Evolutionary conservation across 2,797 vertebrate genomes (phyloP).

Genomic region (Benthosema pterotum): DNA sequence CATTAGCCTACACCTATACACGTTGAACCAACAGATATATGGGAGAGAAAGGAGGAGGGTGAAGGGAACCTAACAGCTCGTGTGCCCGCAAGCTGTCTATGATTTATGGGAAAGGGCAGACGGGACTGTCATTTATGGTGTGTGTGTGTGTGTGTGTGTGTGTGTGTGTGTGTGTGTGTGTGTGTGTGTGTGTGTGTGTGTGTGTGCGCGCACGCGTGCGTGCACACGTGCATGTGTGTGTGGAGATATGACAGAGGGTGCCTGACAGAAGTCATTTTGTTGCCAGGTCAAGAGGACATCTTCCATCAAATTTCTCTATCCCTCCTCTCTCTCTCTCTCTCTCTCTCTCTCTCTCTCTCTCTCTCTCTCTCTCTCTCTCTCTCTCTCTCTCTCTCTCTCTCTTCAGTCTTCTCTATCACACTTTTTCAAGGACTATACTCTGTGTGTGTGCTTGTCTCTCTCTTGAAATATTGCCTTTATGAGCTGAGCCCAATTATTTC

Average conservation of each 20-base stretch:
- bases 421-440: too few species aligned
- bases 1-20: too few species aligned
- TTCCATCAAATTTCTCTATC: constrained; percentile 22
- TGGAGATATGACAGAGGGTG: constrained; percentile 12
- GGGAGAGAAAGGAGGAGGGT: neutral
- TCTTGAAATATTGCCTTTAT: too few species aligned
- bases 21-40: neutral
- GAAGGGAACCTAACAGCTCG: neutral
- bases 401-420: too few species aligned
- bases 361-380: too few species aligned
- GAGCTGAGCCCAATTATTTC: too few species aligned
- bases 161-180: constrained; percentile 16
- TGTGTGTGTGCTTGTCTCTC: too few species aligned
- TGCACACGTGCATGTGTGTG: constrained; percentile 14
- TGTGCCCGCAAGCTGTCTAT: neutral
- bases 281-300: constrained; percentile 49
- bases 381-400: too few species aligned
- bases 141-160: constrained; percentile 3
- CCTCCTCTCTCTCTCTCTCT: constrained; percentile 30
- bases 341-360: neutral
- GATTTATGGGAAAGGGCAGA: constrained; percentile 1
- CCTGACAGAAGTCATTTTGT: constrained; percentile 56
- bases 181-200: neutral
- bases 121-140: constrained; percentile 30
- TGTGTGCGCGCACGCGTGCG: constrained; percentile 3